phyloP scores from a whole-genome alignment of 2,797 vertebrate species.

The Okamejei kenojei region DNA sequence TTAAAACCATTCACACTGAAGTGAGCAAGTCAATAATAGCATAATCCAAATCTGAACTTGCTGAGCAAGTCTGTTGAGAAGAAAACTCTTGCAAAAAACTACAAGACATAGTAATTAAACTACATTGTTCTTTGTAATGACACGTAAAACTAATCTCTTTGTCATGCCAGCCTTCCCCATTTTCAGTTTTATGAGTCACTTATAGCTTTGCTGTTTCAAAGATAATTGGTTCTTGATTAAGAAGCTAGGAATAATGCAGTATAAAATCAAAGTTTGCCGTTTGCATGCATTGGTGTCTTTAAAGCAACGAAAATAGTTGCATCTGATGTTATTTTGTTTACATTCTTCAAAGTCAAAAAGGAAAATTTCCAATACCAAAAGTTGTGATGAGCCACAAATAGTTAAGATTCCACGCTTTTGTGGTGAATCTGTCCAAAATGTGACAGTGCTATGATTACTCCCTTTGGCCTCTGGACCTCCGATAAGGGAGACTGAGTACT shows the following conservation, averaged over 20 bases:
- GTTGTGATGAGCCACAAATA: too few species aligned
- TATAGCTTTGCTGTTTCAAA: slow-evolving; percentile 13
- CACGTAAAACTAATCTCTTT: background rate
- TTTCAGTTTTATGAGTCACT: slow-evolving; percentile 23
- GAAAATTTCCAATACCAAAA: background rate
- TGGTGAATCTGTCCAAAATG: background rate
- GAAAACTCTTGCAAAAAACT: background rate
- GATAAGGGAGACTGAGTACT: background rate
- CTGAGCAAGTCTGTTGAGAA: background rate
- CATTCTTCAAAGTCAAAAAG: background rate
- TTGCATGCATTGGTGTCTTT: slow-evolving; percentile 1
- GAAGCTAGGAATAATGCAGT: background rate
- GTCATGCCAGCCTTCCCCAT: background rate
- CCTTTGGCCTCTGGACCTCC: background rate
- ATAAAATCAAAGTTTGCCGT: slow-evolving; percentile 5
- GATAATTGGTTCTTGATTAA: slow-evolving; percentile 22
- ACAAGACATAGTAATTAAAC: background rate
- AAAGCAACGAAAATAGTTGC: background rate
- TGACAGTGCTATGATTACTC: background rate
- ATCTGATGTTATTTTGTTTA: background rate
- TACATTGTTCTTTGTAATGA: background rate
- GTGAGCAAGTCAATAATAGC: background rate
- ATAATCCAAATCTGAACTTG: background rate
- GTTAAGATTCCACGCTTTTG: background rate
- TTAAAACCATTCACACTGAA: background rate